A percentile compares a stretch with the other conserved stretches of the same genome.
phyloP scores from a whole-genome alignment of 1,140 invertebrate species.

The Anoplophora glabripennis region DNA sequence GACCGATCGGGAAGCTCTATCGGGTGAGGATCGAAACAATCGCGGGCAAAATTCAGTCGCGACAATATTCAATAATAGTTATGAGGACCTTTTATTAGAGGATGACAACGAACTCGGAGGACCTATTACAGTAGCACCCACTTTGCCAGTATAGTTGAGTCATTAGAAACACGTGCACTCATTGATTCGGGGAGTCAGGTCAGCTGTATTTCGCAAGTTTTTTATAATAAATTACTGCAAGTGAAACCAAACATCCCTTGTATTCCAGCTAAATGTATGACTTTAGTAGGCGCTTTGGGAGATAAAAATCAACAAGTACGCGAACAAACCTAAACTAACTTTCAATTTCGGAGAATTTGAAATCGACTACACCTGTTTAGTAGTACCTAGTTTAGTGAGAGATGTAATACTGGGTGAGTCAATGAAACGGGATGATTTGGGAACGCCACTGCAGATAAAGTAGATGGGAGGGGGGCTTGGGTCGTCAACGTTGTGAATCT shows the following conservation, averaged over 20 bases:
- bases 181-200: not conserved
- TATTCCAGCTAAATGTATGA: not conserved
- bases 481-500: no score
- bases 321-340: not conserved
- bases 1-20: not conserved
- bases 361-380: constrained; percentile 20
- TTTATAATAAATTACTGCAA: not conserved
- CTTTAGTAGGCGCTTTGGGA: not conserved
- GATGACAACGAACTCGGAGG: not conserved
- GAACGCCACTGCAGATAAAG: no score
- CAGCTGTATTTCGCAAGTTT: not conserved
- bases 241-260: not conserved
- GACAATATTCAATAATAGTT: not conserved
- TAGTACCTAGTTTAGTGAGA: constrained; percentile 26
- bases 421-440: no score
- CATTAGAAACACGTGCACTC: not conserved
- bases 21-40: not conserved
- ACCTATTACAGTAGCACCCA: not conserved
- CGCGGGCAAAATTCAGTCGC: not conserved
- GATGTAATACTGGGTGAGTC: no score
- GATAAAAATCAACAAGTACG: not conserved
- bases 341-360: not conserved
- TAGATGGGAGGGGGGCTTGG: no score
- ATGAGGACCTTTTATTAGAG: not conserved
- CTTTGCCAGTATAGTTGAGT: not conserved